phyloP scores from a whole-genome alignment of 2,113 vertebrate species.

The Coptodon rendalli region DNA sequence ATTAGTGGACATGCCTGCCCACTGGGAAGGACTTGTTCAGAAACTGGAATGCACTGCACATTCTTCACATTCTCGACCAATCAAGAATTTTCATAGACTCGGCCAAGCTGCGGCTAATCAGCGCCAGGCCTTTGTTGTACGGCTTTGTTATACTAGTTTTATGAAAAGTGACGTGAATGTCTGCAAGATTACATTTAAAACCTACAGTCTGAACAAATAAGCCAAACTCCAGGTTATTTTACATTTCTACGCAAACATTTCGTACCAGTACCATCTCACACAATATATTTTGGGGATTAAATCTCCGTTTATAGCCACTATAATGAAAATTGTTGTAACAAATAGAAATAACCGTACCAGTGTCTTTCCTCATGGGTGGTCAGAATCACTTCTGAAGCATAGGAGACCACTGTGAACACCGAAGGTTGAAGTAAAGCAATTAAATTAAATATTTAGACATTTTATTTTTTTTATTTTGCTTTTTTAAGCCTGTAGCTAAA shows the following conservation, averaged over 20 bases:
- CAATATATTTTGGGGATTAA: constrained; percentile 52
- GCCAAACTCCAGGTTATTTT: neutral
- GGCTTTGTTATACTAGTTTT: constrained; percentile 44
- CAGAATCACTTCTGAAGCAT: constrained; percentile 9
- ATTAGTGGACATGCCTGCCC: constrained; percentile 52
- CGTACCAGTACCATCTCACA: constrained; percentile 47
- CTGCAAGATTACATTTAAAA: constrained; percentile 5
- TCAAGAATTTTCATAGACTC: constrained; percentile 56
- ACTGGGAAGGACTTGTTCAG: constrained; percentile 35
- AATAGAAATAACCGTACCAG: neutral
- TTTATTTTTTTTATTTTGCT: neutral
- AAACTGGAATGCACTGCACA: constrained; percentile 44
- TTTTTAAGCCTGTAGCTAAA: constrained; percentile 47
- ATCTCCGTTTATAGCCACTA: constrained; percentile 38
- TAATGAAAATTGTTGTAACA: constrained; percentile 36
- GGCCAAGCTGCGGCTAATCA: constrained; percentile 27
- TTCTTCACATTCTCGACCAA: constrained; percentile 57
- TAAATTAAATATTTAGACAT: neutral
- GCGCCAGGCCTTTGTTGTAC: constrained; percentile 41
- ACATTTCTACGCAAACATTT: constrained; percentile 35
- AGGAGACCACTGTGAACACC: constrained; percentile 57
- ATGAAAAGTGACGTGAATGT: constrained; percentile 28
- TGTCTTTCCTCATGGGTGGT: constrained; percentile 36
- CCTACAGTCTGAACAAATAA: constrained; percentile 14
- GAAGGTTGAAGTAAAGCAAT: neutral